Evolutionary conservation across 2,797 vertebrate species (phyloP).

Genomic region (Sphenodon punctatus): DNA sequence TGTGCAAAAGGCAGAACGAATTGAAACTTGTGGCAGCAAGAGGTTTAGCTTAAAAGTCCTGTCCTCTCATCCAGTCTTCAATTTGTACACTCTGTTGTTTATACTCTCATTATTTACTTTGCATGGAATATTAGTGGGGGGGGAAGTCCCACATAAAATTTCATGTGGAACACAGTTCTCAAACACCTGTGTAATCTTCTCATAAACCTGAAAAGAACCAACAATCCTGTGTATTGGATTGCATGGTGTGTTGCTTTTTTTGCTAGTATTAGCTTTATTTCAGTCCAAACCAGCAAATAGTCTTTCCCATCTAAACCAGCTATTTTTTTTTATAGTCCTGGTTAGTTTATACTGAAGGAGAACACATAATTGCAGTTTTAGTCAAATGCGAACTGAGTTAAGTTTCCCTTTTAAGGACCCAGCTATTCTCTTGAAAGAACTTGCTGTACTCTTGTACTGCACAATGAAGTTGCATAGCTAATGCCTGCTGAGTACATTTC

Average conservation of each 20-base stretch:
- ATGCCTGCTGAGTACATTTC: neutral
- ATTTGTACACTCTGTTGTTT: neutral
- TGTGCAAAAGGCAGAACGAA: too few species aligned
- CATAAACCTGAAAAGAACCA: neutral
- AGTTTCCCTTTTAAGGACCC: slow-evolving; percentile 25
- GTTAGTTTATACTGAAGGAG: slow-evolving; percentile 52
- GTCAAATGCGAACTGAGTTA: slow-evolving; percentile 54
- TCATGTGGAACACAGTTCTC: neutral
- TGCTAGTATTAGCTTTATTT: slow-evolving; percentile 82
- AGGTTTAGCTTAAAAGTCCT: neutral
- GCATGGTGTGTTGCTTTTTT: neutral
- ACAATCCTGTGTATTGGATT: neutral
- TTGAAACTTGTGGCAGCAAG: neutral
- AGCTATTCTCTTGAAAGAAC: slow-evolving; percentile 28
- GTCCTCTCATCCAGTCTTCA: neutral
- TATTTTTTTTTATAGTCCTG: slow-evolving; percentile 73
- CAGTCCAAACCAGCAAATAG: slow-evolving; percentile 86
- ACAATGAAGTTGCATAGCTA: neutral
- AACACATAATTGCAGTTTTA: slow-evolving; percentile 65
- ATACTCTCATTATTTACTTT: neutral
- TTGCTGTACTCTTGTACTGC: neutral
- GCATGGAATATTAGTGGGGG: neutral
- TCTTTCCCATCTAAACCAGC: slow-evolving; percentile 61
- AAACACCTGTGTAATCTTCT: rapidly evolving
- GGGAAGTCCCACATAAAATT: neutral